Base-by-base conservation (phyloP, 1,140 invertebrate species). In the Atta cephalotes region DNA sequence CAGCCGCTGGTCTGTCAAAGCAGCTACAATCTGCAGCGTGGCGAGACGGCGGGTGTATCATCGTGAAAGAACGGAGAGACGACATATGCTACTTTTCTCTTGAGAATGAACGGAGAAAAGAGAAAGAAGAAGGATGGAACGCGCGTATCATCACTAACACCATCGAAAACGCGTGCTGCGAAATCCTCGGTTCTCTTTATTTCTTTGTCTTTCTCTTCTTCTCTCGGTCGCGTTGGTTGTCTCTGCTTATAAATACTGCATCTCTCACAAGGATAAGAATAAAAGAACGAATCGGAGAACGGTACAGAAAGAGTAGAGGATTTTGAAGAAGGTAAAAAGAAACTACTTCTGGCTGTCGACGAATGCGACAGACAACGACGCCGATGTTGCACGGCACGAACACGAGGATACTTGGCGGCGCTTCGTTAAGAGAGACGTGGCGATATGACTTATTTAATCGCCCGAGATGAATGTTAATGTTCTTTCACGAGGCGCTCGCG, bases 1-100 rank as follows among this genome's bases (percentile, higher is more conserved):
- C 93, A 94, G 91, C 91, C 92, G 90, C 87, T 86, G 88, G 92
- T 94, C 93, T 94, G 94, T 95, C 93, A 94, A 94, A 94, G 92
- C 86, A 66, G 90, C 88, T 92, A 91, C 92, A 89, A 90, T 92
- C 91, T 89, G 86, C 70, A 85, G 63, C 58, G 45, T 25, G 25
- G 63, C 7, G 76, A 76, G 76, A 51, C 76, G 62, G 66, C 56
- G 28, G 21, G 74, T 63, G 88, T 49, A 78, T 39, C 39, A 62
- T 76, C 53, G 70, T 35, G 28, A 72, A 35, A 58, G 60, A 28
- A 53, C n/a, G 68, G 18, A 28, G 45, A 49, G 18, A 53, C 7
- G 28, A 58, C n/a, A 7, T 16, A 35, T 16, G 51, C 12, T 56
- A n/a, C n/a, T 70, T 56, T 63, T 70, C 63, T 49, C 45, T 18